Evolutionary conservation across 2,888 invertebrate genomes (phyloP).

Genomic region (Catocala sponsa): DNA sequence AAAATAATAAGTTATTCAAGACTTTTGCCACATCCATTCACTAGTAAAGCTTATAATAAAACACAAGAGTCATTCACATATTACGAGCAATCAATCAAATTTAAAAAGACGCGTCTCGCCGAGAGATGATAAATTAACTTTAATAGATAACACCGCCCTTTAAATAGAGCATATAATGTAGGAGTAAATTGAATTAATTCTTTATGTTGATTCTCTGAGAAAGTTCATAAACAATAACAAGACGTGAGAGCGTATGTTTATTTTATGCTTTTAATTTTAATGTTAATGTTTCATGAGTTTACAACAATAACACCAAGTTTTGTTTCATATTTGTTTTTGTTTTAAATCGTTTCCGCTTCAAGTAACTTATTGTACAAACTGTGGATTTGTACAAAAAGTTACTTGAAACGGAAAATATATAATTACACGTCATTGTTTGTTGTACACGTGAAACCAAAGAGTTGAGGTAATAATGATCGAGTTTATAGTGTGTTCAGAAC

Average conservation of each 20-base stretch:
- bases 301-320: conserved; percentile 32
- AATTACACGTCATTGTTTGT: too few species aligned
- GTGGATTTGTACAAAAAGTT: neutral
- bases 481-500: neutral
- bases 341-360: conserved; percentile 30
- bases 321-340: conserved; percentile 25
- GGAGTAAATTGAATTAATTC: conserved; percentile 69
- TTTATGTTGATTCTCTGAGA: conserved; percentile 59
- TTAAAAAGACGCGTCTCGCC: conserved; percentile 69
- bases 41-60: conserved; percentile 28
- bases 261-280: conserved; percentile 29
- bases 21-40: conserved; percentile 23
- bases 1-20: neutral
- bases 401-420: too few species aligned
- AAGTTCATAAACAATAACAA: conserved; percentile 56
- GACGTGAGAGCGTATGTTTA: conserved; percentile 42
- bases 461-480: neutral
- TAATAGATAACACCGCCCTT: conserved; percentile 68
- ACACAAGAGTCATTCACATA: conserved; percentile 54
- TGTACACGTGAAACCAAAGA: neutral
- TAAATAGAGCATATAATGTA: conserved; percentile 44
- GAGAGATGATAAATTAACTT: conserved; percentile 77
- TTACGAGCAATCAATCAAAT: conserved; percentile 78
- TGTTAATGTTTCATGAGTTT: conserved; percentile 34
- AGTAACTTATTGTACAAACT: conserved; percentile 12